These are phyloP conservation scores for Anthopleura xanthogrammica DNA, from an alignment of 92 coral and sea anemone species.

Conservation along the genomic window DNA sequence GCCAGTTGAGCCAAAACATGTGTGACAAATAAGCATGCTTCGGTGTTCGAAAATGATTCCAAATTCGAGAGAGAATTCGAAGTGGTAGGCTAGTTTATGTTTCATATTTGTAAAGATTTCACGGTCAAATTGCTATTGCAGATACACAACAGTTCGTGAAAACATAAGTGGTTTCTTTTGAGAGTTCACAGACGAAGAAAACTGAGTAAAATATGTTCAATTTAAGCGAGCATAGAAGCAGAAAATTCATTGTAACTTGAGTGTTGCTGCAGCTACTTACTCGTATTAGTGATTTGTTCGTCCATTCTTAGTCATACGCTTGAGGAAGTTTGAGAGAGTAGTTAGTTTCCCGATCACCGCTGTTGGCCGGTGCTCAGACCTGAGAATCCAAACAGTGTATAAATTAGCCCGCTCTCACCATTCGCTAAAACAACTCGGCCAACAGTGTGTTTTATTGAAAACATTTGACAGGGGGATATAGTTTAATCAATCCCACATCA, in stretches of 20 bases:
- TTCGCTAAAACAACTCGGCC: slow-evolving; percentile 79
- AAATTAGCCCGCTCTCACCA: slow-evolving; percentile 70
- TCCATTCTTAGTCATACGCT: slow-evolving; percentile 34
- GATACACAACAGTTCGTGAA: neutral
- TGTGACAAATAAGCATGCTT: neutral
- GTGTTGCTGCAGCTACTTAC: slow-evolving; percentile 30
- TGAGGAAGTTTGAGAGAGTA: neutral
- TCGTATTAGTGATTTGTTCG: slow-evolving; percentile 34
- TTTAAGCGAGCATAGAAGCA: neutral
- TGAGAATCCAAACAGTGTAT: slow-evolving; percentile 48
- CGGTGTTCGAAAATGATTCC: neutral
- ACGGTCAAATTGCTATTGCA: slow-evolving; percentile 6
- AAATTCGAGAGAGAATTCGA: neutral
- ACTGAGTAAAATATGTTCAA: neutral
- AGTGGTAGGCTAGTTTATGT: neutral
- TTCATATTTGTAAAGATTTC: neutral
- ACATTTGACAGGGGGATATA: slow-evolving; percentile 85
- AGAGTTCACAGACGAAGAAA: neutral
- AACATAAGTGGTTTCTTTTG: neutral
- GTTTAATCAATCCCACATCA: slow-evolving; percentile 95
- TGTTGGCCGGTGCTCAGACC: slow-evolving; percentile 23
- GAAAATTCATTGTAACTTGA: neutral
- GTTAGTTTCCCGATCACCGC: neutral
- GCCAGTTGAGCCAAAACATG: neutral
- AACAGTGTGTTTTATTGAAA: slow-evolving; percentile 84